Evolutionary conservation across 2,888 invertebrate species (phyloP).

Genomic region (Steinernema hermaphroditum): DNA sequence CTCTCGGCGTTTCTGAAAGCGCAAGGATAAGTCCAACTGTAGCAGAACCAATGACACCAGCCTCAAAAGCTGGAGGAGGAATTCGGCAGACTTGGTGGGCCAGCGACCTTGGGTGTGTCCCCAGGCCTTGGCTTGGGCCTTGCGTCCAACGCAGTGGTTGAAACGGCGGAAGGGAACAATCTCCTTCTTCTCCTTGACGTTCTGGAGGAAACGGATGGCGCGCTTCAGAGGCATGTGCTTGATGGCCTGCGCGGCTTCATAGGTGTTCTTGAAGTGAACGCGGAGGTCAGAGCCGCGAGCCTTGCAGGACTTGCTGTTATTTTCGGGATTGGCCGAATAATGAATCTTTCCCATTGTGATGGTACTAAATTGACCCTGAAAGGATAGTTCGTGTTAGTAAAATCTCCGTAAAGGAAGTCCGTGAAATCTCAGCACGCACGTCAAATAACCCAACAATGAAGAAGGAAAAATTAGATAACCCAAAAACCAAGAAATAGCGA

Average conservation of each 20-base stretch:
- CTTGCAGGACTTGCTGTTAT: slow-evolving; percentile 95
- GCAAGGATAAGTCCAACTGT: not conserved
- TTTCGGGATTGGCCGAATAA: slow-evolving; percentile 94
- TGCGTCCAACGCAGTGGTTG: slow-evolving; percentile 93
- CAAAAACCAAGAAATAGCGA: too few species aligned
- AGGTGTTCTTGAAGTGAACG: slow-evolving; percentile 99
- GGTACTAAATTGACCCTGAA: too few species aligned
- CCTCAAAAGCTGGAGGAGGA: slow-evolving; percentile 88
- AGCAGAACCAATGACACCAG: too few species aligned
- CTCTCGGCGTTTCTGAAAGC: slow-evolving; percentile 84
- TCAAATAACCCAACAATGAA: too few species aligned
- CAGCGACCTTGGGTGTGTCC: slow-evolving; percentile 82
- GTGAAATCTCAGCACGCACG: too few species aligned
- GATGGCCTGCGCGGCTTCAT: slow-evolving; percentile 95
- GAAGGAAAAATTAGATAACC: too few species aligned
- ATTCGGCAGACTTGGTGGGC: slow-evolving; percentile 99
- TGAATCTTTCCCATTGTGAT: slow-evolving; percentile 66
- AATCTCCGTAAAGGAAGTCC: too few species aligned
- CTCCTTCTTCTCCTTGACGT: slow-evolving; percentile 91
- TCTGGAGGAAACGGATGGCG: slow-evolving; percentile 90
- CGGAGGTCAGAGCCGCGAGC: slow-evolving; percentile 96
- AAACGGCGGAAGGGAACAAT: slow-evolving; percentile 95
- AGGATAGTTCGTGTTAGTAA: too few species aligned
- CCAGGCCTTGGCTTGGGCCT: slow-evolving; percentile 73
- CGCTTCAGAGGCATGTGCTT: slow-evolving; percentile 90